Conservation (phyloP, 2,113 vertebrate species). For the Tupaia chinensis region DNA sequence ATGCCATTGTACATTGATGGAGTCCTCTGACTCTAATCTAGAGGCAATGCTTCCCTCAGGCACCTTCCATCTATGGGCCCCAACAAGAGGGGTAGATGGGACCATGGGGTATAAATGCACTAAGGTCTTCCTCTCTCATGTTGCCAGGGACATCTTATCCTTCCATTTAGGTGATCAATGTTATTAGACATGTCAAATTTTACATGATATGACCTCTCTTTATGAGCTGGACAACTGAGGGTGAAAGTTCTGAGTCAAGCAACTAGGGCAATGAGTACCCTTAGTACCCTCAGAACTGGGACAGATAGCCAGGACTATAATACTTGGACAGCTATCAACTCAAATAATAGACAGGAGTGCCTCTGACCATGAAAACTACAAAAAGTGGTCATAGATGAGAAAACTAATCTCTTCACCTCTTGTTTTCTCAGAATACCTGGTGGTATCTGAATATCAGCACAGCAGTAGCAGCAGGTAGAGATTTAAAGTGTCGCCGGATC, state of each 20-base stretch:
- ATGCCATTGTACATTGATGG: neutral
- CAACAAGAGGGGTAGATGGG: neutral
- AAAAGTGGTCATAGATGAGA: accelerated
- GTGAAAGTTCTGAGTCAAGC: neutral
- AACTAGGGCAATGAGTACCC: neutral
- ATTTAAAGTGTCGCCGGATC: neutral
- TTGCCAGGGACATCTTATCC: neutral
- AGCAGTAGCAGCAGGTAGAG: neutral
- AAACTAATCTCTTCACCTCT: neutral
- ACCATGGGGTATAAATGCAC: neutral
- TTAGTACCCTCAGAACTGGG: neutral
- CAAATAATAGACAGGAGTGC: neutral
- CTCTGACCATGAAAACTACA: neutral
- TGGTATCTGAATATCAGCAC: neutral
- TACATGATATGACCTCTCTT: neutral
- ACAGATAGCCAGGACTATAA: neutral
- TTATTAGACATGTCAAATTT: neutral
- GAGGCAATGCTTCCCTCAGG: neutral
- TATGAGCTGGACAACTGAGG: neutral
- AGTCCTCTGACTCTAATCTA: neutral
- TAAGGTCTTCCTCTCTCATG: neutral
- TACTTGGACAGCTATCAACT: neutral
- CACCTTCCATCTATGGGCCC: neutral
- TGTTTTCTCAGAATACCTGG: neutral
- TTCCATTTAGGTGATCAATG: neutral